Evolutionary conservation across 2,888 invertebrate species (phyloP).

Genomic region (Conomelus anceps): DNA sequence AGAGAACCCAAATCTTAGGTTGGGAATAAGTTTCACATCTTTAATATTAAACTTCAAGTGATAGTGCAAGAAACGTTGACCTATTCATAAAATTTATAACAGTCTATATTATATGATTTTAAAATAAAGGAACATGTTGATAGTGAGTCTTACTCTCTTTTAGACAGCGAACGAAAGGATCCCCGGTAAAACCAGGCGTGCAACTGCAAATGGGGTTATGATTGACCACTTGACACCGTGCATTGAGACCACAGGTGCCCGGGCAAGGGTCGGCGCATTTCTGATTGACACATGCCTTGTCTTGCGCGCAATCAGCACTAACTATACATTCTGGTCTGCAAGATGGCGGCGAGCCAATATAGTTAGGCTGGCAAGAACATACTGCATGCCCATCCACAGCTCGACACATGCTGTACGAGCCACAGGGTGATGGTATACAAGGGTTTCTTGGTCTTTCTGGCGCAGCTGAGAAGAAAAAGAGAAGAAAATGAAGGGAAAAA

Average conservation of each 20-base stretch:
- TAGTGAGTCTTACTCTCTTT: slow-evolving; percentile 37
- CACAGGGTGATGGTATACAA: slow-evolving; percentile 71
- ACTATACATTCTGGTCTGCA: slow-evolving; percentile 73
- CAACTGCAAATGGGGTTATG: slow-evolving; percentile 67
- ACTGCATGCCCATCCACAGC: slow-evolving; percentile 63
- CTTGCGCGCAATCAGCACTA: slow-evolving; percentile 67
- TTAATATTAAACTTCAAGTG: too few species aligned
- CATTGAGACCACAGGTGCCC: slow-evolving; percentile 68
- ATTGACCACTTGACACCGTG: slow-evolving; percentile 69
- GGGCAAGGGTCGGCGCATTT: slow-evolving; percentile 72
- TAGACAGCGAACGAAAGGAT: slow-evolving; percentile 51
- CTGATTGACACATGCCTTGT: slow-evolving; percentile 69
- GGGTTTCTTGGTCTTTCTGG: slow-evolving; percentile 52
- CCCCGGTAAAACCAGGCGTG: slow-evolving; percentile 50
- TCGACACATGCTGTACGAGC: slow-evolving; percentile 69
- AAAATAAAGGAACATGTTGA: slow-evolving; percentile 1
- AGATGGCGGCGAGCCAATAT: slow-evolving; percentile 66
- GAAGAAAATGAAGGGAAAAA: not conserved
- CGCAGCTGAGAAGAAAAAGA: slow-evolving; percentile 36
- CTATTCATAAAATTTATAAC: too few species aligned
- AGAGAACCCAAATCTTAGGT: too few species aligned
- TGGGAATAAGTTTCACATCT: too few species aligned
- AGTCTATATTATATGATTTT: too few species aligned
- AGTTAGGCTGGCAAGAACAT: slow-evolving; percentile 66
- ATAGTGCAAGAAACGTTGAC: too few species aligned